Evolutionary conservation across 2,797 vertebrate genomes (phyloP), one percentile per base, ranked within the genome.

Genomic region (Morelia viridis): DNA sequence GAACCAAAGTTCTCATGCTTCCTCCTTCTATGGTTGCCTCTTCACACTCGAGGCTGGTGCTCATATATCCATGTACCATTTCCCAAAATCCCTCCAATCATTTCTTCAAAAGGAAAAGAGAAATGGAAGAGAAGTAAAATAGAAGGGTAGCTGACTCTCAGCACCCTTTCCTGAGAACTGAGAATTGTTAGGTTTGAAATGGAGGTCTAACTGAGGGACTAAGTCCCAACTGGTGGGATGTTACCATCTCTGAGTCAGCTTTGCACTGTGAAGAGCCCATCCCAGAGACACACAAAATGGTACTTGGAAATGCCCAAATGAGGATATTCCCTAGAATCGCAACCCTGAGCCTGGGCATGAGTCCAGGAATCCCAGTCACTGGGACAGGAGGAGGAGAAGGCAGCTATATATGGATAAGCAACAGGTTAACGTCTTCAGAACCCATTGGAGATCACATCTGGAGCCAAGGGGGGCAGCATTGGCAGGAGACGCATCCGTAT

Each of bases 391-490:
- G 90, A 90, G 68, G 31, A 85, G 56, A 87, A 24, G 13, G 26
- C 85, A 90, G 24, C 85, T 92, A 87, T 92, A 92, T 90, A 92
- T 90, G 89, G 89, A 19, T 71, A 90, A 87, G 65, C 46, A 92
- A 46, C 58, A 83, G 41, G 26, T 5, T 62, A 46, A 65, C 11
- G 15, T 62, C 68, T 64, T 88, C 26, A 2, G 53, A 90, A 61
- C 12, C 15, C 22, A 22, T 80, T 31, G 50, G 57, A 65, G 58
- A 22, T 7, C 68, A 28, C 22, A 35, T 56, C 61, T 31, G 41
- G 71, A 58, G 68, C 28, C 5, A 56, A 17, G 61, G 61, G 9
- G 2, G 24, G 61, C 5, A 2, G 15, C 22, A 22, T 11, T n/a
- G 50, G 22, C 17, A 71, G 22, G 31, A 65, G 26, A 64, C 28